These are phyloP conservation scores for Ceriagrion tenellum DNA, from an alignment of 2,888 invertebrate genomes.

Conservation along the genomic window DNA sequence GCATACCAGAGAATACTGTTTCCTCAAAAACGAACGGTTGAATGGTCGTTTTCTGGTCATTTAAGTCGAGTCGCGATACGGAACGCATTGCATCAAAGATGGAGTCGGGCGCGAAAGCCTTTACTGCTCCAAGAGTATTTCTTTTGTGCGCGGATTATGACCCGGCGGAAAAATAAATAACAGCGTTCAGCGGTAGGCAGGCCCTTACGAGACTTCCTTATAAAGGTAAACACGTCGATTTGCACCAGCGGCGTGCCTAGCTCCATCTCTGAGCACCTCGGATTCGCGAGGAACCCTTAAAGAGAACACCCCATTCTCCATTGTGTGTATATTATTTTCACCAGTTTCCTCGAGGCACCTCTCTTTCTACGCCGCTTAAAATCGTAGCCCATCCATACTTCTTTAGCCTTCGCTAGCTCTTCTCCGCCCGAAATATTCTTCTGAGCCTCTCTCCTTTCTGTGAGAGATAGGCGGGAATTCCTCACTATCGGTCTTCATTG, in stretches of 20 bases:
- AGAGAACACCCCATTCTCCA: neutral
- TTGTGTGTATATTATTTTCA: constrained; percentile 28
- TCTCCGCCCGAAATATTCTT: neutral
- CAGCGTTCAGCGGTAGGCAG: neutral
- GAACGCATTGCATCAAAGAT: neutral
- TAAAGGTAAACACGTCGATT: neutral
- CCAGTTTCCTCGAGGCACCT: neutral
- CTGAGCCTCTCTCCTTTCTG: neutral
- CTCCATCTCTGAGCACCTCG: neutral
- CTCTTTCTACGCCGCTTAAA: neutral
- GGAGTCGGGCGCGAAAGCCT: neutral
- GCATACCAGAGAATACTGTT: neutral
- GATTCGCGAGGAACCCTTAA: neutral
- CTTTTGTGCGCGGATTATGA: neutral
- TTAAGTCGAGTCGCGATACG: neutral
- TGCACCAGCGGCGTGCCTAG: neutral
- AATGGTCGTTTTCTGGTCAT: neutral
- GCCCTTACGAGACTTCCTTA: neutral
- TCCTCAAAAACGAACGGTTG: neutral
- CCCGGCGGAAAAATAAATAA: constrained; percentile 16
- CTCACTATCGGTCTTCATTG: neutral
- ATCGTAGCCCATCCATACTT: neutral
- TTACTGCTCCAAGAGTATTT: neutral
- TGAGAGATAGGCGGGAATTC: too few species aligned
- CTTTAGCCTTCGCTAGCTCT: neutral